Evolutionary conservation across 2,888 invertebrate species (phyloP), one percentile per base, ranked within the genome.

Genomic region (Lydus trimaculatus): DNA sequence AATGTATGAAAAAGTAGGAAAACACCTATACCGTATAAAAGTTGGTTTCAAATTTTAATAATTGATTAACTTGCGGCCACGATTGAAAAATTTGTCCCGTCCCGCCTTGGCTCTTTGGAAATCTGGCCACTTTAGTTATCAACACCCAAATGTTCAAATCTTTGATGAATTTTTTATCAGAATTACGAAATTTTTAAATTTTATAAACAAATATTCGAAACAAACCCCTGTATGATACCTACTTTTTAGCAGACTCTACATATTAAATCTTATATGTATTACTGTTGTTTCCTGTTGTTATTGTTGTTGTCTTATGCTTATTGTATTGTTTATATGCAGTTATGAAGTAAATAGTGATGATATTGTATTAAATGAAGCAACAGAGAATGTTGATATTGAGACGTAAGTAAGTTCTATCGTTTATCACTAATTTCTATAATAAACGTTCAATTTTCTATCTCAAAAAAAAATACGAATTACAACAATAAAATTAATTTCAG

Each of bases 371-470:
- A 25, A 64, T 39, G 31, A 58, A 39, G 61, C 73, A 31, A 76
- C 78, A 56, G 81, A 81, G 67, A 76, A 79, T 63, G 80, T 80
- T 28, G 80, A 79, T 74, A 79, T 73, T 70, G 79, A 81, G 5
- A 67, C 64, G 74, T 71, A 77, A 74, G 81, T 79, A 76, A 78
- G 77, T 78, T 23, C 13, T 17, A n/a, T n/a, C n/a, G n/a, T 60
- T 59, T 11, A 20, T 28, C 25, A 4, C 9, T 33, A 58, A 59
- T 33, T 58, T 5, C 43, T n/a, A 2, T 17, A 6, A 43, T 43
- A 56, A 58, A 58, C 11, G 28, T 71, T 71, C 58, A 66, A 78
- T 77, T 63, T n/a, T n/a, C n/a, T n/a, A n/a, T n/a, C n/a, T n/a
- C n/a, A n/a, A 74, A 75, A 39, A 77, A 76, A 36, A 75, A 76